phyloP scores from a whole-genome alignment of 2,113 vertebrate genomes.

The Xiphorhynchus elegans region DNA sequence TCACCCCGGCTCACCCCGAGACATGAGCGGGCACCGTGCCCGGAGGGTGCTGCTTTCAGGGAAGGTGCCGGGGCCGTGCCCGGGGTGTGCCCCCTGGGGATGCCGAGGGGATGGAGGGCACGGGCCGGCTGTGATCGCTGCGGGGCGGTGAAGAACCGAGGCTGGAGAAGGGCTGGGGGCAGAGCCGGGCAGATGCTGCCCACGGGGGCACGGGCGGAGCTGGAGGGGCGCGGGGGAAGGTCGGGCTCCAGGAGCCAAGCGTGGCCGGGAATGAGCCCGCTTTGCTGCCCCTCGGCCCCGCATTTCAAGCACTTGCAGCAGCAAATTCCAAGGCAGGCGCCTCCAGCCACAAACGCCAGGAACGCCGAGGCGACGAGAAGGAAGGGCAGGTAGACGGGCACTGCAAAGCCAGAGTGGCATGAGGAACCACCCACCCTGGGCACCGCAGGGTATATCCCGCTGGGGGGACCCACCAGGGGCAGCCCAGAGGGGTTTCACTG shows the following conservation, averaged over 20 bases:
- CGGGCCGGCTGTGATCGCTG: no score
- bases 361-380: conserved; percentile 67
- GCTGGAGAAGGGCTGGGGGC: not conserved
- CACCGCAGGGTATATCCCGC: no score
- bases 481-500: no score
- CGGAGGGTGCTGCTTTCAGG: conserved; percentile 18
- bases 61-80: conserved; percentile 33
- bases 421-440: not conserved
- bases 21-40: not conserved
- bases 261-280: conserved; percentile 45
- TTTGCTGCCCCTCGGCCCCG: conserved; percentile 9
- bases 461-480: no score
- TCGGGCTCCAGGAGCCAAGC: conserved; percentile 58
- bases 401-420: not conserved
- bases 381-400: conserved; percentile 72
- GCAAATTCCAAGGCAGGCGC: conserved; percentile 65
- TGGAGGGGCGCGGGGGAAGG: conserved; percentile 54
- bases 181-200: conserved; percentile 34
- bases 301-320: conserved; percentile 70
- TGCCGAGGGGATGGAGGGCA: not conserved
- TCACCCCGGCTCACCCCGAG: not conserved
- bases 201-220: conserved; percentile 32
- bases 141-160: not conserved
- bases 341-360: conserved; percentile 55
- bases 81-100: conserved; percentile 1